Evolutionary conservation across 1,140 invertebrate species (phyloP), one percentile per base, ranked within the genome.

Genomic region (Cephus cinctus): DNA sequence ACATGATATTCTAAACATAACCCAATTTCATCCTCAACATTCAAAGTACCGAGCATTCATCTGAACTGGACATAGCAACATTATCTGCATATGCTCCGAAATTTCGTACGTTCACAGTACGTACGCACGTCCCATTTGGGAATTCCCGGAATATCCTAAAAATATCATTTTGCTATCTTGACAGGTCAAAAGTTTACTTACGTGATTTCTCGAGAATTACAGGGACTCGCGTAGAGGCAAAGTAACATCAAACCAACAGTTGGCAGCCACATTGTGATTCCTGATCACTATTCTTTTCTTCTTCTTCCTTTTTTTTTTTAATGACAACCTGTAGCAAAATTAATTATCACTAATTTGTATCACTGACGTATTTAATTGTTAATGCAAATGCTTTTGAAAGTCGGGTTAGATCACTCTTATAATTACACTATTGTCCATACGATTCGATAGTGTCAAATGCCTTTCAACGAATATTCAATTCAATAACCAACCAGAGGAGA

Each of bases 181-280:
- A 11, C 27, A 30, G 27, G 27, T 4, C 11, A 30, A 21, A 21
- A 30, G 9, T 32, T 34, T 48, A 63, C 63, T 55, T 63, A 69
- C 66, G 61, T 64, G 30, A 67, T 67, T 52, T 69, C 66, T 30
- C 54, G 62, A 14, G 63, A 27, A 38, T 39, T 30, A 8, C 27
- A 19, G 25, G 58, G 5, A 42, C 31, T 30, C 36, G 30, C 22
- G 39, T 27, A 56, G 35, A 56, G 38, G 20, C 51, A 51, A 12
- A 48, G 58, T 5, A 64, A 27, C 16, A 63, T 5, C n/a, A 30
- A 11, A 5, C 56, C 12, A 48, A 56, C 25, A 22, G 54, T 35
- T 8, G 35, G 40, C 23, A 57, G 49, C 43, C 39, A 60, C 63
- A 65, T 65, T 34, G 34, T 63, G 25, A 27, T 38, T 18, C 35